Base-by-base conservation (phyloP, 2,113 vertebrate species). In the Peromyscus californicus region DNA sequence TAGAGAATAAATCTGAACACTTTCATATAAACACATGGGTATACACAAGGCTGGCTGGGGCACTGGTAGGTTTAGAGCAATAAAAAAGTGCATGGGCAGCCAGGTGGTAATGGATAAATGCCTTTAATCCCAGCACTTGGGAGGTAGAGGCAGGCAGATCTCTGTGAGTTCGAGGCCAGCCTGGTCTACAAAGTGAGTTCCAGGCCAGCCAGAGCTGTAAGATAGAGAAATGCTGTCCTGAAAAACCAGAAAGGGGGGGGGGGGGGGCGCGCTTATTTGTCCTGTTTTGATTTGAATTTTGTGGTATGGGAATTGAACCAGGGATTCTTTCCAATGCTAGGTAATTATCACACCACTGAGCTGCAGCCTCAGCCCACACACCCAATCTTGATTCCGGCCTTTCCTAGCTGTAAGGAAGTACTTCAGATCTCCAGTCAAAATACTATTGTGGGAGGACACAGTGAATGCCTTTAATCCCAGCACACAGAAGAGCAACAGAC, bases 1-100 rank as follows among this genome's bases (percentile, higher is more conserved):
- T 7, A 31, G 70, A 42, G 12, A 91, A n/a, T 59, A 94, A 89
- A 89, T 57, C 90, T 90, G n/a, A 90, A 74, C n/a, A 72, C 61
- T 83, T 65, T 95, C 85, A 82, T 26, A 90, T 19, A 65, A 87
- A 65, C 42, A 74, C 8, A 92, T 0, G 33, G 29, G 17, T 36
- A 51, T 7, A 36, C 7, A 57, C 26, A 67, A 65, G 39, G 26
- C 83, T 17, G 1, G n/a, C 84, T 36, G 80, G 17, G 95, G 61
- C 3, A 83, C 39, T 92, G 33, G 3, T 88, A 48, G n/a, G 42
- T 70, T 61, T 6, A 88, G 33, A 15, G 13, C 80, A 75, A 80
- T 15, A 85, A 36, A 8, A 33, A 78, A 74, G 61, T 51, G 36
- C 29, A 57, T 1, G 2, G 36, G 54, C 54, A 54, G 54, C 54